Base-by-base conservation (phyloP, 1,140 invertebrate genomes). In the Dicyema japonicum region DNA sequence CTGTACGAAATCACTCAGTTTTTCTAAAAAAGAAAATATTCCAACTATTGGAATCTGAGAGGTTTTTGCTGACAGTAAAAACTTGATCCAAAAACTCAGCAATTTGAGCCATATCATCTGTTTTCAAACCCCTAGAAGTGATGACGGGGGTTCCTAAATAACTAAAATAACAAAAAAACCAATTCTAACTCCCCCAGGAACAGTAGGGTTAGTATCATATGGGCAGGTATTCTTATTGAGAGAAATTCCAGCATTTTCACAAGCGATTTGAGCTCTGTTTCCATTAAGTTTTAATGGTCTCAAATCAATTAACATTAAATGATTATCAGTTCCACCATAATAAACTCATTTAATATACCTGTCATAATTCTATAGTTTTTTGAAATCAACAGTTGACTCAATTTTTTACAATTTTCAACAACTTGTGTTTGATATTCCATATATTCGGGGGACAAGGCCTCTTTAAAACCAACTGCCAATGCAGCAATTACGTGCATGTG, bases 181-280 rank as follows among this genome's bases (percentile, higher is more conserved):
- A 7, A 53, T 36, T 24, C 47, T 32, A 1, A 50, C 33, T 14
- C 47, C 82, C 36, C 72, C 74, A 1, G 80, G 76, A 55, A 74
- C 75, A 32, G 90, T 48, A 1, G 80, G 75, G 41, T 70, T 80
- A 42, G 74, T 80, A 45, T 92, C 82, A 4, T 78, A 78, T 23
- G 46, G 42, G 31, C 59, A 61, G 1, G 82, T 90, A 46, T 94
- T 94, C 54, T 92, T 94, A 47, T 94, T 94, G 38, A 74, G 78
- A 7, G 74, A 75, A 43, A 92, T 78, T 24, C 65, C 65, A 35
- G 76, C 62, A 27, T 71, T 59, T 45, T 92, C 80, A 1, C 88
- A 52, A 19, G 88, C 60, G 30, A 63, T 64, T 47, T 90, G 60
- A 3, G 65, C 72, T 36, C 66, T 64, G 5, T 71, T 64, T 5